Evolutionary conservation across 2,888 invertebrate genomes (phyloP), one percentile per base, ranked within the genome.

Genomic region (Andrena marginata): DNA sequence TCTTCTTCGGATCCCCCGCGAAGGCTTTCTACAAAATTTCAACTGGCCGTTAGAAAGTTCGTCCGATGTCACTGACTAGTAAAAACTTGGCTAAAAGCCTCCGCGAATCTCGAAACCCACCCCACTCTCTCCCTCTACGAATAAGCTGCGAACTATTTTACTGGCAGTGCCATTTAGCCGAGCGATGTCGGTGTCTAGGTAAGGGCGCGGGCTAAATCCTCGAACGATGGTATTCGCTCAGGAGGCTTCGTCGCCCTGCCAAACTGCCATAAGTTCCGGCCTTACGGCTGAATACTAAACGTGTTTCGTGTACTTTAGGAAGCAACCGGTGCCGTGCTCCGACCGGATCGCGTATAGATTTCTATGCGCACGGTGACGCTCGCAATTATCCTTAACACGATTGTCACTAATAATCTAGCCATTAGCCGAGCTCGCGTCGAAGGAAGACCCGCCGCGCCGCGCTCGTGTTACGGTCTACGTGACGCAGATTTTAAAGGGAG

Each of bases 361-460:
- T 73, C 82, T 81, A 85, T 84, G 85, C 83, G 82, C 83, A 75
- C 80, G 81, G 77, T 77, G 84, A 85, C 77, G 82, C 86, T 48
- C 35, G 76, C 88, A 87, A 89, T 90, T 89, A 90, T 80, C 86
- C 86, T 84, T 82, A 85, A 86, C 84, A 84, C 84, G 87, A 89
- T 89, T 85, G 86, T 82, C 80, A 70, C 78, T 80, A 85, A 86
- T 88, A 89, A 90, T 89, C 87, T 87, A 64, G 78, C 81, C 88
- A 84, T 86, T 89, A 90, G 82, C 79, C 85, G 84, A 82, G 77
- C 73, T 83, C 71, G 80, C 85, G 83, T 86, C 80, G 71, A 63
- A 59, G 62, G 71, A 63, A 59, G 62, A 56, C 42, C 33, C 60
- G 10, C 26, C 72, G 77, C 51, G 33, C 26, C 62, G 2, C 7